phyloP scores from a whole-genome alignment of 2,113 vertebrate species.

The Chauna torquata region DNA sequence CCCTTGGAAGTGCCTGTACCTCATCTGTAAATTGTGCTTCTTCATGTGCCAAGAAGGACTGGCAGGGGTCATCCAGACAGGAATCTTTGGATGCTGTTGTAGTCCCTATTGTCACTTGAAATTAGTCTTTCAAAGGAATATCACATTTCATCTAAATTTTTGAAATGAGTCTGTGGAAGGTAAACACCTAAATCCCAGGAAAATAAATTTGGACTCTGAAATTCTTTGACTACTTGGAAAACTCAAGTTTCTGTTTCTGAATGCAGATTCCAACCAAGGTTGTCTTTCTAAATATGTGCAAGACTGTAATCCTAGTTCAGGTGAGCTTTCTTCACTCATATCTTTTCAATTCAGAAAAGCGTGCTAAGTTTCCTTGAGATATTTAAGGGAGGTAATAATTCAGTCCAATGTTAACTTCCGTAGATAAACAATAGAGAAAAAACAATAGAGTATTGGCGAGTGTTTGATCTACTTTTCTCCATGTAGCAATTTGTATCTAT shows the following conservation, averaged over 20 bases:
- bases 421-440: not conserved
- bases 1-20: not conserved
- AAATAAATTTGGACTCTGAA: not conserved
- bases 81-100: not conserved
- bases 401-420: not conserved
- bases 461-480: not conserved
- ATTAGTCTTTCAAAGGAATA: no score
- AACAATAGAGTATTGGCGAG: not conserved
- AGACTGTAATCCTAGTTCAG: not conserved
- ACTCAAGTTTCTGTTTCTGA: not conserved
- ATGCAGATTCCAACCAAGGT: not conserved
- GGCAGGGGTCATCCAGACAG: not conserved
- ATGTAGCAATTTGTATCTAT: not conserved
- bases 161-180: not conserved
- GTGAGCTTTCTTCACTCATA: not conserved
- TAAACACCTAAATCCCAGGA: not conserved
- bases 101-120: not conserved
- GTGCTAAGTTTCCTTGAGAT: not conserved
- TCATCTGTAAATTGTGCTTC: not conserved
- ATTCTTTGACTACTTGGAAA: not conserved
- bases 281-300: not conserved
- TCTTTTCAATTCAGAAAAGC: not conserved
- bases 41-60: not conserved
- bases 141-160: not conserved
- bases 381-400: not conserved